phyloP scores from a whole-genome alignment of 2,113 vertebrate genomes.

The Calyptomena viridis region DNA sequence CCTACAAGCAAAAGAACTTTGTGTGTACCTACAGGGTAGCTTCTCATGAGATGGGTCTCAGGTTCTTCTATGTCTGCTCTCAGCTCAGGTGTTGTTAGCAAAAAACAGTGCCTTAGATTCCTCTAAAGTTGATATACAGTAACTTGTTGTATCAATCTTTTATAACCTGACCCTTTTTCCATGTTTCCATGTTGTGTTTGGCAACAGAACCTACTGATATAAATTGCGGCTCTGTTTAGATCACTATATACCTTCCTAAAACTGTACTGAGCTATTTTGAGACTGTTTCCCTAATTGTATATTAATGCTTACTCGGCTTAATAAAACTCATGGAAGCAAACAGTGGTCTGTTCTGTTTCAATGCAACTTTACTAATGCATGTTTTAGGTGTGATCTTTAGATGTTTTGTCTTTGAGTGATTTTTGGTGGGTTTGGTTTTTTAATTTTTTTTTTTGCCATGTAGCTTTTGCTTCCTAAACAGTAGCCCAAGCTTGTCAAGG shows the following conservation, averaged over 20 bases:
- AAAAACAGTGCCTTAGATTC: not conserved
- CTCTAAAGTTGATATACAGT: not conserved
- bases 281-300: not conserved
- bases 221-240: not conserved
- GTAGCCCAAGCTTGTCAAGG: not conserved
- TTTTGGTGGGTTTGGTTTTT: not conserved
- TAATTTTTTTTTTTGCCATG: not conserved
- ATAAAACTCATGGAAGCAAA: conserved; percentile 24
- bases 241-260: not conserved
- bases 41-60: not conserved
- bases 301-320: not conserved
- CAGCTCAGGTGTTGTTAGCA: not conserved
- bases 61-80: not conserved
- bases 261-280: not conserved
- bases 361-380: not conserved
- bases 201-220: conserved; percentile 15
- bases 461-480: conserved; percentile 14
- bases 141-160: conserved; percentile 5
- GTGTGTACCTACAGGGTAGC: not conserved
- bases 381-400: not conserved
- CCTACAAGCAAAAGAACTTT: not conserved
- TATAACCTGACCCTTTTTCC: conserved; percentile 16
- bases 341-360: conserved; percentile 4
- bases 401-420: not conserved
- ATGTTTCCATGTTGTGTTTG: not conserved